phyloP scores from a whole-genome alignment of 1,140 invertebrate species.

The Arctopsyche grandis region DNA sequence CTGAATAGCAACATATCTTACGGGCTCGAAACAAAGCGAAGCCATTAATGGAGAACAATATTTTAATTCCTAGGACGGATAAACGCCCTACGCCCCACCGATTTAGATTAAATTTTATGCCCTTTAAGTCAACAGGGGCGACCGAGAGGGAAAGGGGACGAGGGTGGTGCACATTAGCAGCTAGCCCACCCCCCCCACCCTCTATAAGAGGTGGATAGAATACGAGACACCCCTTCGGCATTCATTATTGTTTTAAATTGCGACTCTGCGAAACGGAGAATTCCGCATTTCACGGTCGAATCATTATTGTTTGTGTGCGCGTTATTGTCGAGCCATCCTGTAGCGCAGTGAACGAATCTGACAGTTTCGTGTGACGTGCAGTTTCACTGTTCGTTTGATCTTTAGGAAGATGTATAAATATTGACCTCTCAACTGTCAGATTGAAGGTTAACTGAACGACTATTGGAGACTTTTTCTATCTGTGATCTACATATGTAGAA shows the following conservation, averaged over 20 bases:
- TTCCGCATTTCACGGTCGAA: slow-evolving; percentile 39
- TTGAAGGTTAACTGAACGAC: no score
- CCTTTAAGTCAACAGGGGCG: slow-evolving; percentile 31
- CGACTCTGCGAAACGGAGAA: slow-evolving; percentile 35
- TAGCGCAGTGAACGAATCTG: neutral
- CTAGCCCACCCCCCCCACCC: neutral
- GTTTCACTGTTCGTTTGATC: no score
- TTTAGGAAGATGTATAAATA: no score
- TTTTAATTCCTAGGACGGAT: slow-evolving; percentile 42
- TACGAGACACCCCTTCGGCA: slow-evolving; percentile 24
- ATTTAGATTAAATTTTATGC: slow-evolving; percentile 49
- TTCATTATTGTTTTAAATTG: slow-evolving; percentile 49
- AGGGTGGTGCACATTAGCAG: slow-evolving; percentile 1
- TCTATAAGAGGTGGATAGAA: neutral
- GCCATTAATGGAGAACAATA: slow-evolving; percentile 42
- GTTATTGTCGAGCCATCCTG: neutral
- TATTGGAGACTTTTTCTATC: no score
- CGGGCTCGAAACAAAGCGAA: slow-evolving; percentile 29
- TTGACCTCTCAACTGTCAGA: no score
- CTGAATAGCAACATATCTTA: slow-evolving; percentile 23
- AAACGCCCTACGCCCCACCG: slow-evolving; percentile 36
- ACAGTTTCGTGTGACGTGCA: no score
- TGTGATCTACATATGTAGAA: no score
- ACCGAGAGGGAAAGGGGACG: neutral
- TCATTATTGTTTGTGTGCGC: neutral